Conservation (phyloP, 2,113 vertebrate species). For the Indicator indicator region DNA sequence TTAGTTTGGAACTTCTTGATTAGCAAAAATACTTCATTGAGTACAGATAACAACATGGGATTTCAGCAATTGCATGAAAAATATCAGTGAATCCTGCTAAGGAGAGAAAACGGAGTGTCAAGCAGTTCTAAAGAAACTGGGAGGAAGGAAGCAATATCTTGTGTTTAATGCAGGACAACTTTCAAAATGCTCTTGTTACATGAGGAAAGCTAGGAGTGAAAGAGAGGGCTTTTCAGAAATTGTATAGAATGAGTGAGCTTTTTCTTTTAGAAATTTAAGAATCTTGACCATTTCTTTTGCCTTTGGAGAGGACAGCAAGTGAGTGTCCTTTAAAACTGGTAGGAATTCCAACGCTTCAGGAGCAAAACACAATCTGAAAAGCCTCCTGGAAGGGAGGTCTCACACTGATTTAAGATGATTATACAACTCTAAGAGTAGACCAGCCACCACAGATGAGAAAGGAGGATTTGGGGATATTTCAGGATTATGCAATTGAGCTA, state of each 20-base stretch:
- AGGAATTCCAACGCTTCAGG: background rate
- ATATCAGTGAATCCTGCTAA: background rate
- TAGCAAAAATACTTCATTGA: background rate
- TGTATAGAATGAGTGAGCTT: background rate
- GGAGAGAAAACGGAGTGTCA: background rate
- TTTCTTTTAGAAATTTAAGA: background rate
- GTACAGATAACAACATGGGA: background rate
- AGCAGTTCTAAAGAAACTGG: background rate
- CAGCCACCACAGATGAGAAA: background rate
- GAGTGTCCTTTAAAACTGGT: background rate
- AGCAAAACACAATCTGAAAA: background rate
- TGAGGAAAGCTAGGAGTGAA: background rate
- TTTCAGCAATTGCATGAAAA: conserved; percentile 9
- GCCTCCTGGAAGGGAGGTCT: background rate
- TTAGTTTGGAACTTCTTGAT: background rate
- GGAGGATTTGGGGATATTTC: background rate
- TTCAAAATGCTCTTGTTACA: background rate
- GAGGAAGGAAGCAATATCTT: background rate
- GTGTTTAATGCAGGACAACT: background rate
- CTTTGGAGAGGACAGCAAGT: background rate
- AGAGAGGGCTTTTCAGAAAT: background rate
- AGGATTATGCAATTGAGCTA: background rate
- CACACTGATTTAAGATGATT: background rate
- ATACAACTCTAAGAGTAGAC: background rate
- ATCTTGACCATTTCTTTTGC: background rate